These are phyloP conservation scores for Elaphurus davidianus DNA, from an alignment of 2,113 vertebrate species.

Conservation along the genomic window DNA sequence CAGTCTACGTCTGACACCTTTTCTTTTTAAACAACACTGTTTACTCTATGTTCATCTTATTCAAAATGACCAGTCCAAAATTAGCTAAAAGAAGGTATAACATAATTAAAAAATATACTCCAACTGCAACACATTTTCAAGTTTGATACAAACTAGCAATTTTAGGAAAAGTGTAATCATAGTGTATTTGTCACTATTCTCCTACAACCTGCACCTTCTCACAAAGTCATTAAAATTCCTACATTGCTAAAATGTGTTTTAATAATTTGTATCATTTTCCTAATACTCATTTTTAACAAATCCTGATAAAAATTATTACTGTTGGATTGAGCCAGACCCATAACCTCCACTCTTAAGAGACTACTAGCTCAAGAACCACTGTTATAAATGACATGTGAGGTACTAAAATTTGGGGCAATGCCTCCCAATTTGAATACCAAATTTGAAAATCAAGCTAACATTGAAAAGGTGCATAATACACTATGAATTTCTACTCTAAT, in stretches of 20 bases:
- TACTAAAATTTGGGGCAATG: neutral
- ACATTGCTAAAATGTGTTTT: neutral
- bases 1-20: neutral
- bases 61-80: constrained; percentile 20
- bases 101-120: neutral
- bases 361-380: neutral
- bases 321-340: neutral
- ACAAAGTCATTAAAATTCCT: neutral
- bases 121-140: neutral
- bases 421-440: neutral
- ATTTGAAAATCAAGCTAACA: neutral
- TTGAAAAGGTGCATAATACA: neutral
- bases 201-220: neutral
- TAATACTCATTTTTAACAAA: constrained; percentile 3
- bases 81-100: neutral
- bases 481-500: neutral
- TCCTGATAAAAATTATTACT: constrained; percentile 3
- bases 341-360: constrained; percentile 10
- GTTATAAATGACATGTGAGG: neutral
- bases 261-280: neutral
- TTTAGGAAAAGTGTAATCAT: neutral
- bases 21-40: neutral
- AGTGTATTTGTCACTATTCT: neutral
- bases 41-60: neutral
- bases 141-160: neutral